Percentiles rank a stretch among this genome's conserved stretches.
Evolutionary conservation across 2,888 invertebrate species (phyloP).

Genomic region (Vanessa cardui): DNA sequence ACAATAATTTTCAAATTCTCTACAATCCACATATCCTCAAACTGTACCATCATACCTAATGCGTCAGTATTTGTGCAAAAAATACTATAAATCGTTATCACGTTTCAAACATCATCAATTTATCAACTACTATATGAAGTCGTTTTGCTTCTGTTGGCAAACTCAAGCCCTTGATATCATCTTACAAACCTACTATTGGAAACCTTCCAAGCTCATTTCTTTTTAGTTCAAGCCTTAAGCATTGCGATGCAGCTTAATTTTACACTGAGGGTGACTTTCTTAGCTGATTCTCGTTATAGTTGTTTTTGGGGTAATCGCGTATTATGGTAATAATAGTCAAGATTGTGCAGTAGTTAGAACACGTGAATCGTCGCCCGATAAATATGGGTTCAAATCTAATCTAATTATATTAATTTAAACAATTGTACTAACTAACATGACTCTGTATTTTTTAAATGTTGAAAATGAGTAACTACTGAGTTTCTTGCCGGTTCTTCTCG

Average conservation of each 20-base stretch:
- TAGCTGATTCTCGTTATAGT: not conserved
- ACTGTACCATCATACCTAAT: too few relatives aligned
- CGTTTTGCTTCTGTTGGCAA: conserved; percentile 22
- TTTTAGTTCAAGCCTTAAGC: conserved; percentile 31
- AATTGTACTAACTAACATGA: too few relatives aligned
- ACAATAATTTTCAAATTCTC: too few relatives aligned
- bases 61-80: not conserved
- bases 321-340: not conserved
- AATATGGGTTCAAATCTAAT: not conserved
- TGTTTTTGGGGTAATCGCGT: not conserved
- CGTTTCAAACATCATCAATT: not conserved
- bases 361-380: not conserved
- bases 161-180: conserved; percentile 34
- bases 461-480: too few relatives aligned
- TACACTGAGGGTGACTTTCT: conserved; percentile 18
- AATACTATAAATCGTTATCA: not conserved
- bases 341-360: not conserved
- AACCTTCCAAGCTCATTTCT: conserved; percentile 36
- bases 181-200: conserved; percentile 39
- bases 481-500: too few relatives aligned
- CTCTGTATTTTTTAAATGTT: too few relatives aligned
- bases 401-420: too few relatives aligned
- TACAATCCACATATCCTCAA: too few relatives aligned
- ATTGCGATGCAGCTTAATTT: conserved; percentile 29
- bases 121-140: not conserved